These are phyloP conservation scores for Campylomormyrus tamandua DNA, from an alignment of 2,113 vertebrate species.

Conservation along the genomic window DNA sequence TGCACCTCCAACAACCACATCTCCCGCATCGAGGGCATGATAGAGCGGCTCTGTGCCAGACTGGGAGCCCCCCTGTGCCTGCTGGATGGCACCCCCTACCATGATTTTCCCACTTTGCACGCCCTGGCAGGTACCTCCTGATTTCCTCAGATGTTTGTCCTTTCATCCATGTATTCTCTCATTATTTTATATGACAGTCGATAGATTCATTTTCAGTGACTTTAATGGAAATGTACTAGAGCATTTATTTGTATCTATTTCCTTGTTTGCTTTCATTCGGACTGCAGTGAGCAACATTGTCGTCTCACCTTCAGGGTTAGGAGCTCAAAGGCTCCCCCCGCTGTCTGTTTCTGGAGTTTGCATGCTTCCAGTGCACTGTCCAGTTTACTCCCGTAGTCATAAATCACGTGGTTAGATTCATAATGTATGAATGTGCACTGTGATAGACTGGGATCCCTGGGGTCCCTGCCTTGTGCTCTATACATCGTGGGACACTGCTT, in stretches of 20 bases:
- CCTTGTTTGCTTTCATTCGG: not conserved
- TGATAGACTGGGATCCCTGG: not conserved
- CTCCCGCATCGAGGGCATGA: constrained; percentile 84
- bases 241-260: not conserved
- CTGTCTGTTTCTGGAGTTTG: not conserved
- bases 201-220: not conserved
- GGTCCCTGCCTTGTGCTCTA: not conserved
- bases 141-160: fast-evolving
- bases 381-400: not conserved
- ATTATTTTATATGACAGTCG: not conserved
- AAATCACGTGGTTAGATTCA: not conserved
- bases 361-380: not conserved
- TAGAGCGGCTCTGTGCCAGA: constrained; percentile 75
- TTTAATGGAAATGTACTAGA: not conserved
- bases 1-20: constrained; percentile 96
- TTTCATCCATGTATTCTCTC: not conserved
- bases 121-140: constrained; percentile 64
- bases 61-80: constrained; percentile 67
- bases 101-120: constrained; percentile 75
- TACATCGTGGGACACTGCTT: not conserved
- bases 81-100: constrained; percentile 64
- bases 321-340: not conserved
- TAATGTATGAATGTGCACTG: not conserved
- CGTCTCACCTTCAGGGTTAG: not conserved
- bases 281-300: not conserved